Conservation (phyloP, 2,113 vertebrate genomes). For the Euleptes europaea region DNA sequence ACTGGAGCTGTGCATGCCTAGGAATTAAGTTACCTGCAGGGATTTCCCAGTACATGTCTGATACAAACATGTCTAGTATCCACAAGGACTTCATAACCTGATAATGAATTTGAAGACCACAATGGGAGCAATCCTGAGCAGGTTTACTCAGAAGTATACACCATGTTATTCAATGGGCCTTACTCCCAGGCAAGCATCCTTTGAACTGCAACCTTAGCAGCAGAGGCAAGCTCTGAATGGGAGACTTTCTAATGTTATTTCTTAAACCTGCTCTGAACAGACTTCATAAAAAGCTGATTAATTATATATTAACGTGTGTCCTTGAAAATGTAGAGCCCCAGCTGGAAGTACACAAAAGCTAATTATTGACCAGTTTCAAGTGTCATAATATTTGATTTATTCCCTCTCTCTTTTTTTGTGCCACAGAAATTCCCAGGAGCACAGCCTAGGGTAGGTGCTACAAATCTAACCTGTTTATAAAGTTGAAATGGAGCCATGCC, state of each 20-base stretch:
- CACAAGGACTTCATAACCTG: too few relatives aligned
- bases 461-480: slow-evolving; percentile 16
- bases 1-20: too few relatives aligned
- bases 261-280: neutral
- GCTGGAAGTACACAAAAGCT: slow-evolving; percentile 54
- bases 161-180: too few relatives aligned
- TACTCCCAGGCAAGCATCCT: too few relatives aligned
- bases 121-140: too few relatives aligned
- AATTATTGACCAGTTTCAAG: slow-evolving; percentile 66
- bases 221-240: too few relatives aligned
- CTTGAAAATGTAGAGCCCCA: slow-evolving; percentile 41
- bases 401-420: slow-evolving; percentile 51
- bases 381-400: slow-evolving; percentile 60
- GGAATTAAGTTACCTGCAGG: too few relatives aligned
- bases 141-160: too few relatives aligned
- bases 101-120: too few relatives aligned
- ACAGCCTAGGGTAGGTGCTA: neutral
- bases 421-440: slow-evolving; percentile 13
- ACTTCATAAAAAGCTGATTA: neutral
- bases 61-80: too few relatives aligned
- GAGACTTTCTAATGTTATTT: neutral
- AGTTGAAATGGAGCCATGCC: slow-evolving; percentile 47
- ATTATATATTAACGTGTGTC: slow-evolving; percentile 68
- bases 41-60: too few relatives aligned
- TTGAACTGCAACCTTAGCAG: too few relatives aligned